A percentile compares a stretch with the other conserved stretches of the same genome.
Evolutionary conservation across 2,113 vertebrate genomes (phyloP).

Genomic region (Motacilla alba): DNA sequence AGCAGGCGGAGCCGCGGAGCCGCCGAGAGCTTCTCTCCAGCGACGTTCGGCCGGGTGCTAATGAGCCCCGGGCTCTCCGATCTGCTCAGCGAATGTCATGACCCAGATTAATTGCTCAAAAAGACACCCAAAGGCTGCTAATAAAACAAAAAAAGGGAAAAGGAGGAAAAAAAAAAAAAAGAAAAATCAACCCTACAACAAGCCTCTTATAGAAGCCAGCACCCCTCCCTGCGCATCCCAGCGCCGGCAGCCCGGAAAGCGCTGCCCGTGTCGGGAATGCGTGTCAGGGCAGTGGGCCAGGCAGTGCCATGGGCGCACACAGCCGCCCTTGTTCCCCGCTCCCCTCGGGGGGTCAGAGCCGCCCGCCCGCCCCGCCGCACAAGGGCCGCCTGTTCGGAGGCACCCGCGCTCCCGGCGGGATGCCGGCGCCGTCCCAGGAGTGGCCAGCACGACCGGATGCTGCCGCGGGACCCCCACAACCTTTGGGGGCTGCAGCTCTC

Average conservation of each 20-base stretch:
- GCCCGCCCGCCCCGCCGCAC: not conserved
- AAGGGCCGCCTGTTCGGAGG: constrained; percentile 35
- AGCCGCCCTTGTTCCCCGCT: constrained; percentile 42
- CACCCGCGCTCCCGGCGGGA: not conserved
- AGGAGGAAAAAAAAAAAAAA: accelerated
- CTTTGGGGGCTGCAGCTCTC: not conserved
- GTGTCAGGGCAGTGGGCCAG: not conserved
- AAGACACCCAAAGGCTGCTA: not conserved
- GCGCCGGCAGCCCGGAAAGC: constrained; percentile 14
- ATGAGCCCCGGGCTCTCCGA: not conserved
- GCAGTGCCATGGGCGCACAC: not conserved
- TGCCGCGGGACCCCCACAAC: not conserved
- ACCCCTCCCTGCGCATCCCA: not conserved
- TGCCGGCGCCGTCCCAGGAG: not conserved
- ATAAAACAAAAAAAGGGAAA: not conserved
- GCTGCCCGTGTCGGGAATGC: not conserved
- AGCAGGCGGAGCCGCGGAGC: not conserved
- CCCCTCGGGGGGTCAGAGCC: not conserved
- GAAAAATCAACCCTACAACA: not conserved
- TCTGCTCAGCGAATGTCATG: not conserved
- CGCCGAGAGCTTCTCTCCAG: not conserved
- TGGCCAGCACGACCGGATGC: not conserved
- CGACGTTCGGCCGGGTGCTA: not conserved
- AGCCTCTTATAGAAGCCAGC: not conserved
- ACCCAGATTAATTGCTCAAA: constrained; percentile 43